Conservation (phyloP, 2,113 vertebrate genomes). For the Peromyscus leucopus region DNA sequence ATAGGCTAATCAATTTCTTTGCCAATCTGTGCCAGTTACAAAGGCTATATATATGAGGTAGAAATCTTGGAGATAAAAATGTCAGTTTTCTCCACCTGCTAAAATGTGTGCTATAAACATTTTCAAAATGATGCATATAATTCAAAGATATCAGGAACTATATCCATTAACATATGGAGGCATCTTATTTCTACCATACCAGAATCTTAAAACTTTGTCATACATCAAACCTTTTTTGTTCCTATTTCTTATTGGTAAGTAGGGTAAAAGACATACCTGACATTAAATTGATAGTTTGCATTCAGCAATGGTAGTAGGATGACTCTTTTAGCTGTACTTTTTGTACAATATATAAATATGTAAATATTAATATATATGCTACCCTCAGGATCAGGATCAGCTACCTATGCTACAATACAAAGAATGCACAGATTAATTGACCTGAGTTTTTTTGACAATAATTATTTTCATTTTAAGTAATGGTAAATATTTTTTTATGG, state of each 20-base stretch:
- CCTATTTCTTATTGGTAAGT: background rate
- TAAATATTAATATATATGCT: background rate
- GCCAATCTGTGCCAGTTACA: constrained; percentile 73
- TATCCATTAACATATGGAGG: background rate
- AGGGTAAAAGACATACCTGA: background rate
- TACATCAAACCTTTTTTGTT: background rate
- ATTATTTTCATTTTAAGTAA: background rate
- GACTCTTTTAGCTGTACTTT: background rate
- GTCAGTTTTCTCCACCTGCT: constrained; percentile 18
- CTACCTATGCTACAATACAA: background rate
- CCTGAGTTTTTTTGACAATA: background rate
- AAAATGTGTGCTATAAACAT: constrained; percentile 63
- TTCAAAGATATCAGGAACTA: constrained; percentile 20
- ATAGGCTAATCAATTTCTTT: constrained; percentile 71
- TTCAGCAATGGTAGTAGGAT: background rate
- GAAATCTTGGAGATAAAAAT: constrained; percentile 68
- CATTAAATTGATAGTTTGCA: background rate
- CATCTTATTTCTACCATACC: background rate
- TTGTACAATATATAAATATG: too few species aligned
- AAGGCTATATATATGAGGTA: constrained; percentile 48
- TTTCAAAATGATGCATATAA: constrained; percentile 10
- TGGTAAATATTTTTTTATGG: background rate
- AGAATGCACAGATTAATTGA: background rate
- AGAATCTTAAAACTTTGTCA: background rate
- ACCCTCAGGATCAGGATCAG: background rate